phyloP scores from a whole-genome alignment of 2,888 invertebrate species.

The Phyllotreta striolata region DNA sequence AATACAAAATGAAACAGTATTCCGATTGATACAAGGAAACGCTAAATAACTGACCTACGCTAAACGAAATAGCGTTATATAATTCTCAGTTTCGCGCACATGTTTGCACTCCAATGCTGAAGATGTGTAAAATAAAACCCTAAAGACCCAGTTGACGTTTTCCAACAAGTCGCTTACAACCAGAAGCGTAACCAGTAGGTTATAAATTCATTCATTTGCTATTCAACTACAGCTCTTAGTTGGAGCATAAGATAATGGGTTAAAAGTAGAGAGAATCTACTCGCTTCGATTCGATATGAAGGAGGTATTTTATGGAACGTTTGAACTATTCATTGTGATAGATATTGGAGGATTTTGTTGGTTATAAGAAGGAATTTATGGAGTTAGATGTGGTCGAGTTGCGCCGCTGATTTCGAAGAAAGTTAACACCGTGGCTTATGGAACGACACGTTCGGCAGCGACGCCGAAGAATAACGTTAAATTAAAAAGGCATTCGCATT shows the following conservation, averaged over 20 bases:
- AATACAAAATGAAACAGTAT: too few species aligned
- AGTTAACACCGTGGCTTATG: slow-evolving; percentile 40
- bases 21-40: too few species aligned
- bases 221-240: too few species aligned
- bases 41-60: slow-evolving; percentile 13
- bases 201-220: too few species aligned
- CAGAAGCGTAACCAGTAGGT: slow-evolving; percentile 6
- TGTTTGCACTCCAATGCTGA: slow-evolving; percentile 17
- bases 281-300: too few species aligned
- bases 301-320: too few species aligned
- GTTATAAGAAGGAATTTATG: too few species aligned
- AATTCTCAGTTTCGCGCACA: slow-evolving; percentile 2
- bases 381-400: neutral
- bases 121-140: slow-evolving; percentile 30
- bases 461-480: slow-evolving; percentile 36
- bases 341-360: too few species aligned
- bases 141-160: slow-evolving; percentile 21
- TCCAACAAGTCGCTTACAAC: slow-evolving; percentile 1
- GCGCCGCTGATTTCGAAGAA: slow-evolving; percentile 39
- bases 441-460: slow-evolving; percentile 40
- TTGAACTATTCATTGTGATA: too few species aligned
- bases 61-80: slow-evolving; percentile 1
- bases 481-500: slow-evolving; percentile 39
- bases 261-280: too few species aligned
- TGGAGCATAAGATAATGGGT: too few species aligned